These are phyloP conservation scores for Seriola aureovittata DNA, from an alignment of 2,113 vertebrate genomes.

Conservation along the genomic window DNA sequence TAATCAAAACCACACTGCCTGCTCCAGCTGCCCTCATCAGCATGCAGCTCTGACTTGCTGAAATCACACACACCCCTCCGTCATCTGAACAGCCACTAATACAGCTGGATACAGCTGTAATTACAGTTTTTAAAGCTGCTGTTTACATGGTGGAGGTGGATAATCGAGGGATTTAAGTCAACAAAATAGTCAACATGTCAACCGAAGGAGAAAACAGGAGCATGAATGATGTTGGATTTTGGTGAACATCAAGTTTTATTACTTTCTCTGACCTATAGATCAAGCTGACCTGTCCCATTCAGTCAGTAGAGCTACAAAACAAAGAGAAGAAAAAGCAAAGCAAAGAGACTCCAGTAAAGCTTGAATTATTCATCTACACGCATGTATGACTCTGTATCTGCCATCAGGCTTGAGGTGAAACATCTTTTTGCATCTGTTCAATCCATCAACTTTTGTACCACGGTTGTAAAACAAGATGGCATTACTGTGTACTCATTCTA, in stretches of 20 bases:
- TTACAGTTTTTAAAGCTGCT: constrained; percentile 31
- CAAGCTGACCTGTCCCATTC: not conserved
- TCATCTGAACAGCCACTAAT: constrained; percentile 25
- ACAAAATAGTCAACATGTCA: constrained; percentile 22
- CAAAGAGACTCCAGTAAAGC: not conserved
- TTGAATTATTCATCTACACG: constrained; percentile 3
- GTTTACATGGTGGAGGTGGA: constrained; percentile 27
- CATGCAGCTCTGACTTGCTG: constrained; percentile 23
- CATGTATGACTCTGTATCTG: not conserved
- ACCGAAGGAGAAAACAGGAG: not conserved
- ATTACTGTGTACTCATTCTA: not conserved
- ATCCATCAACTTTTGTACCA: not conserved
- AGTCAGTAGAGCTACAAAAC: not conserved
- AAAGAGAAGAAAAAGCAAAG: not conserved
- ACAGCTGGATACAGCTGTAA: constrained; percentile 32
- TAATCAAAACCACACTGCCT: not conserved
- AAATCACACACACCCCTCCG: not conserved
- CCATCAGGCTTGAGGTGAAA: not conserved
- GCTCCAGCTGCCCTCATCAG: constrained; percentile 25
- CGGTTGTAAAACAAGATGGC: not conserved
- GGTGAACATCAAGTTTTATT: not conserved
- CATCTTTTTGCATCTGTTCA: not conserved
- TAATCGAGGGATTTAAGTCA: constrained; percentile 41
- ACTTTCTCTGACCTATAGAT: not conserved
- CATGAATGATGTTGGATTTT: not conserved